A percentile compares a stretch with the other conserved stretches of the same genome.
Conservation (phyloP, 2,113 vertebrate species). For the Pelmatolapia mariae region DNA sequence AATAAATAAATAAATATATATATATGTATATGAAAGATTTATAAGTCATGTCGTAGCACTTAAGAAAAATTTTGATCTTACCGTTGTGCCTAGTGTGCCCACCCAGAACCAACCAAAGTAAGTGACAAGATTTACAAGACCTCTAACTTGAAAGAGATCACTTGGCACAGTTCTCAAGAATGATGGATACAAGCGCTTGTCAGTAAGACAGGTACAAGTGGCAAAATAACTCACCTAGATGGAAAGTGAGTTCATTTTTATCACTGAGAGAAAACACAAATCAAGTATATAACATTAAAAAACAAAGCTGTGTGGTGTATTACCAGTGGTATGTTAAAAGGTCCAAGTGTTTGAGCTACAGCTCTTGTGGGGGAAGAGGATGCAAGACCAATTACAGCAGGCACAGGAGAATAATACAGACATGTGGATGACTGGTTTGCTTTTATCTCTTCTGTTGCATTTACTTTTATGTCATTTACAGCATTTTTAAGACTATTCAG, state of each 20-base stretch:
- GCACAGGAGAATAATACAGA: constrained; percentile 50
- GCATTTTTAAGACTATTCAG: not conserved
- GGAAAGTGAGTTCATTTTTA: not conserved
- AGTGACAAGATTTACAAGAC: constrained; percentile 66
- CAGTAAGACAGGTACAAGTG: constrained; percentile 69
- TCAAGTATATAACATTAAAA: not conserved
- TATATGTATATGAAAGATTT: not conserved
- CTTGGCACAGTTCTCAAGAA: constrained; percentile 74
- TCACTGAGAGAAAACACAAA: not conserved
- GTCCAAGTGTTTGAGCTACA: constrained; percentile 63
- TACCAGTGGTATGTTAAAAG: constrained; percentile 68
- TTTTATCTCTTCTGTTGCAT: not conserved
- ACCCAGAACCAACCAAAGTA: constrained; percentile 72
- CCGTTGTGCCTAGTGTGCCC: constrained; percentile 65
- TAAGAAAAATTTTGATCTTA: not conserved
- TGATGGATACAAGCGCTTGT: constrained; percentile 64
- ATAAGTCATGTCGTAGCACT: not conserved
- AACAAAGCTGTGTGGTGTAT: not conserved
- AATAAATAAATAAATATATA: not conserved
- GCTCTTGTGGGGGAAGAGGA: constrained; percentile 71
- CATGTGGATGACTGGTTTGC: constrained; percentile 7
- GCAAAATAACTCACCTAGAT: constrained; percentile 72
- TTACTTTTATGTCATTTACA: not conserved
- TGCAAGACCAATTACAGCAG: constrained; percentile 69
- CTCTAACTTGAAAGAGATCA: constrained; percentile 70